phyloP scores from a whole-genome alignment of 2,888 invertebrate genomes.

The Deilephila porcellus region DNA sequence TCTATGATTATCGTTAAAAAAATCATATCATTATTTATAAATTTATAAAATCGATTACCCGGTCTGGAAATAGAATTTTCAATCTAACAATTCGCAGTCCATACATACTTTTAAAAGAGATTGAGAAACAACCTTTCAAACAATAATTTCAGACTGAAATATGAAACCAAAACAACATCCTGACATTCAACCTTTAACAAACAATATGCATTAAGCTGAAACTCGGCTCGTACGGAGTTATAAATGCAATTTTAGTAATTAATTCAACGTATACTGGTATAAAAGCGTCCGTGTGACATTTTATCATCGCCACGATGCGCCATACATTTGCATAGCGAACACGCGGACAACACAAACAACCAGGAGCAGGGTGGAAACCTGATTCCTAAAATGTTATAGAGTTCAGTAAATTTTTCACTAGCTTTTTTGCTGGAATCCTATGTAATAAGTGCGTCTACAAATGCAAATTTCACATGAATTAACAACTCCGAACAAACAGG shows the following conservation, averaged over 20 bases:
- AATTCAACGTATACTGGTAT: neutral
- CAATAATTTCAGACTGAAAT: neutral
- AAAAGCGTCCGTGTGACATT: constrained; percentile 15
- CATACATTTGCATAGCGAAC: constrained; percentile 13
- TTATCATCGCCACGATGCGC: constrained; percentile 9
- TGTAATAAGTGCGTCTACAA: too few species aligned
- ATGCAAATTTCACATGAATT: too few species aligned
- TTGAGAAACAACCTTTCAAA: neutral
- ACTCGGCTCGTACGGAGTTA: neutral
- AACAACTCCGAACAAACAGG: too few species aligned
- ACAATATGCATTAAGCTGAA: neutral
- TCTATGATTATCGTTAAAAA: too few species aligned
- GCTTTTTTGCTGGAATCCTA: too few species aligned
- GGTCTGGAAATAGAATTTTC: too few species aligned
- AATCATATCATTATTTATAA: too few species aligned
- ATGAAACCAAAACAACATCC: neutral
- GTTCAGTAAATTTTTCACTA: too few species aligned
- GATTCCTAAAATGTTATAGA: neutral
- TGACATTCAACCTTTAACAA: neutral
- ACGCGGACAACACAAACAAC: neutral
- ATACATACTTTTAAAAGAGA: too few species aligned
- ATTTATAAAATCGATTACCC: too few species aligned
- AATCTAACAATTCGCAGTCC: too few species aligned
- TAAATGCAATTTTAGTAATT: constrained; percentile 15
- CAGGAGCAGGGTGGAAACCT: neutral